Conservation (phyloP, 2,888 invertebrate genomes). For the Dryomyza anilis region DNA sequence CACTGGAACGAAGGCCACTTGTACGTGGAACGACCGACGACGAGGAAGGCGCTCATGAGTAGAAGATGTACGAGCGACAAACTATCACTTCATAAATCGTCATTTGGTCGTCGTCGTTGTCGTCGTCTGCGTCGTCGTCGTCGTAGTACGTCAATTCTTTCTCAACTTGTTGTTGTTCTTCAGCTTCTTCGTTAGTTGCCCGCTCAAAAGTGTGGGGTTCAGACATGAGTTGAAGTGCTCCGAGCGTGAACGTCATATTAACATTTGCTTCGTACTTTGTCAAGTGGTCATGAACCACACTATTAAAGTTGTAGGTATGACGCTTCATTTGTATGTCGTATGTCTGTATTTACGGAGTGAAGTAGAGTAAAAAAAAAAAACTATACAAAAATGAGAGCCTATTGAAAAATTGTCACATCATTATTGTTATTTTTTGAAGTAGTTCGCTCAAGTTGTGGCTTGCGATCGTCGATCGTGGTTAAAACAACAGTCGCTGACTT, state of each 20-base stretch:
- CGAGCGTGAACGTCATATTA: slow-evolving; percentile 8
- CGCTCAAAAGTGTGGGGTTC: not conserved
- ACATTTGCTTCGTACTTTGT: slow-evolving; percentile 34
- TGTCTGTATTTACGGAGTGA: slow-evolving; percentile 6
- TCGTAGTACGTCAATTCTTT: not conserved
- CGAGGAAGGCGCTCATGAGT: not conserved
- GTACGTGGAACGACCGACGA: not conserved
- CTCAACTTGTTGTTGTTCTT: not conserved
- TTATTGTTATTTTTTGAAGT: slow-evolving; percentile 1
- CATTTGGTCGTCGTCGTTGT: slow-evolving; percentile 20
- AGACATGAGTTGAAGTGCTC: not conserved
- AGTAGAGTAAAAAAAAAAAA: too few relatives aligned
- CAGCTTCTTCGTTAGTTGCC: not conserved
- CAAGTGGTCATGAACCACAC: slow-evolving; percentile 37
- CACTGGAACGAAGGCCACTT: not conserved
- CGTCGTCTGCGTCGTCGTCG: not conserved
- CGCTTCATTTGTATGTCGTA: slow-evolving; percentile 22
- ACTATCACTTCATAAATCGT: slow-evolving; percentile 9
- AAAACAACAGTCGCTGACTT: not conserved
- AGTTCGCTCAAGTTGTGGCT: not conserved
- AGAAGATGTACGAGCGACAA: not conserved
- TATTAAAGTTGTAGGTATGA: slow-evolving; percentile 35
- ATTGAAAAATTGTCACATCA: slow-evolving; percentile 11
- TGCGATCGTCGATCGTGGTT: not conserved
- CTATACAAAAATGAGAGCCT: too few relatives aligned